These are phyloP conservation scores for Zalophus californianus DNA, from an alignment of 2,797 vertebrate genomes.

Conservation along the genomic window DNA sequence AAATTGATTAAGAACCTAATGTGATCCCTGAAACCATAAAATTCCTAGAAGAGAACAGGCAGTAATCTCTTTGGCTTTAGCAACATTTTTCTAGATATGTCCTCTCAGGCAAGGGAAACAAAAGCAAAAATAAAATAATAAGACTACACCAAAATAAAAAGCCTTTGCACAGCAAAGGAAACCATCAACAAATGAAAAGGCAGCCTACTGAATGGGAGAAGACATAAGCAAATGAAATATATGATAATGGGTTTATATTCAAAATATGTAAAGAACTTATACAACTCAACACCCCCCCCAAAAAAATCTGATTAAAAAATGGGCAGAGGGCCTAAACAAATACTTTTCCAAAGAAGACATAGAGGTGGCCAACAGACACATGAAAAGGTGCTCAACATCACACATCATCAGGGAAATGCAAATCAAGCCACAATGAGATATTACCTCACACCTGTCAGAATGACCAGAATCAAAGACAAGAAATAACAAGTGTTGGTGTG, in stretches of 20 bases:
- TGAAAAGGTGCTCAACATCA: background rate
- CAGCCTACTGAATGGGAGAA: background rate
- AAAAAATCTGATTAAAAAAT: background rate
- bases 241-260: background rate
- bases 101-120: background rate
- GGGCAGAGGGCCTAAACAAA: background rate
- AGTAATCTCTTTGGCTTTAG: background rate
- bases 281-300: background rate
- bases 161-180: background rate
- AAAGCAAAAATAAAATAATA: background rate
- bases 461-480: background rate
- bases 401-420: background rate
- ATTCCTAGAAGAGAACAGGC: background rate
- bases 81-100: background rate
- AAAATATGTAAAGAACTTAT: background rate
- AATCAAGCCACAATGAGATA: background rate
- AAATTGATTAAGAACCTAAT: background rate
- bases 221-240: background rate
- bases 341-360: background rate
- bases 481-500: background rate
- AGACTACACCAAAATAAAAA: background rate
- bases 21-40: background rate
- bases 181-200: background rate
- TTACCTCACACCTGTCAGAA: background rate
- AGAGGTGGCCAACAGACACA: background rate